Evolutionary conservation across 2,797 vertebrate genomes (phyloP), one percentile per base, ranked within the genome.

Genomic region (Gallirallus australis): DNA sequence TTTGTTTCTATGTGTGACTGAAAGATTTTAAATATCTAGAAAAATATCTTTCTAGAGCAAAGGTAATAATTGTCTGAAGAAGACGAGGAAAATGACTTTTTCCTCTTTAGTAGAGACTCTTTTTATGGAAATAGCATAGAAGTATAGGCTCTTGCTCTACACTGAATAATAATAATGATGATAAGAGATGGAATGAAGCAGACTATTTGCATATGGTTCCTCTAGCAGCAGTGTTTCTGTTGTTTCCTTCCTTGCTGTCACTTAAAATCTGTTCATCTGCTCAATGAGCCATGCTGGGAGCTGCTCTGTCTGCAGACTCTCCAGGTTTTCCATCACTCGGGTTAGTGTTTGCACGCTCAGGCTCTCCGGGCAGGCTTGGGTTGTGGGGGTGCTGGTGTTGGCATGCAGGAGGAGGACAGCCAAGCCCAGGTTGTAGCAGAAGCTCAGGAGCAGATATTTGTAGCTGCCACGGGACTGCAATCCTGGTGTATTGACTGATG

Each of bases 1-100:
- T 91, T 82, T 93, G 52, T 82, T 77, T 93, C 57, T 91, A 77
- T 64, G 5, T 47, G 54, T 31, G 45, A 30, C 72, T 33, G 19
- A 88, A 83, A 71, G 35, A 17, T 83, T 88, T 83, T 28, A 65
- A 71, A 52, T 65, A 16, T 73, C 37, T 14, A 59, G 56, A 73
- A 73, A 70, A 64, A 31, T 9, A 15, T 5, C 28, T 54, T 75
- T 40, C 52, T 59, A 20, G 33, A 76, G 19, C 63, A 39, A 76
- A 69, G 14, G 12, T 31, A 87, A 15, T 10, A 75, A 28, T 71
- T 10, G 24, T 47, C n/a, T 33, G 35, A 57, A 83, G 88, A 90
- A 91, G 33, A 63, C 13, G 31, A 80, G 31, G 33, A 40, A 40
- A 80, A 33, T 11, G 75, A 3, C 7, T 60, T 53, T 77, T 53